phyloP scores from a whole-genome alignment of 1,140 invertebrate species.

The Nephotettix cincticeps region DNA sequence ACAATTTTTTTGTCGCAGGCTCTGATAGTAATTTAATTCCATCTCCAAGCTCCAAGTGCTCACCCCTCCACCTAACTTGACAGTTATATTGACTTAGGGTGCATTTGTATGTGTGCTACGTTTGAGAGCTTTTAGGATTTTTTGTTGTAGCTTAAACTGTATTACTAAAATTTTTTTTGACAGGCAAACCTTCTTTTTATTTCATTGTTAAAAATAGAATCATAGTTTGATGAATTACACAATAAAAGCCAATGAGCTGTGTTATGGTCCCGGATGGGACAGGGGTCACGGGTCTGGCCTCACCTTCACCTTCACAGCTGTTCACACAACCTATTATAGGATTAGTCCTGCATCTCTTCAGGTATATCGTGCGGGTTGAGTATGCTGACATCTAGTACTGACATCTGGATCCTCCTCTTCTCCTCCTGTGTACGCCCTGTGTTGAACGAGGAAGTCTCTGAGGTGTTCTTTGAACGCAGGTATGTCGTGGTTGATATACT shows the following conservation, averaged over 20 bases:
- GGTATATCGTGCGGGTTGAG: constrained; percentile 95
- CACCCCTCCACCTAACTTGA: too few relatives aligned
- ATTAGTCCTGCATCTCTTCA: constrained; percentile 96
- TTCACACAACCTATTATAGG: neutral
- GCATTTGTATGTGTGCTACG: too few relatives aligned
- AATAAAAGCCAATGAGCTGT: constrained; percentile 10
- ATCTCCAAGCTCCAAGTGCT: too few relatives aligned
- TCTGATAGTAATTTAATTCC: too few relatives aligned
- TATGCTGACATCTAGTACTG: constrained; percentile 95
- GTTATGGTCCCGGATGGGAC: neutral
- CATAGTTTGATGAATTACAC: neutral
- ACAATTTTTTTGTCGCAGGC: too few relatives aligned
- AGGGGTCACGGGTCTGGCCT: constrained; percentile 8
- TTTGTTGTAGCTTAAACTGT: too few relatives aligned
- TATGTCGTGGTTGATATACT: constrained; percentile 97
- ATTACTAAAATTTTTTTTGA: neutral
- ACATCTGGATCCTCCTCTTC: constrained; percentile 88
- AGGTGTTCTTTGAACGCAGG: constrained; percentile 97
- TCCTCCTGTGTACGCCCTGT: constrained; percentile 95
- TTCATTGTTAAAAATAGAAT: constrained; percentile 4
- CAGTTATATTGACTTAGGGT: too few relatives aligned
- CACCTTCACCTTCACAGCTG: neutral
- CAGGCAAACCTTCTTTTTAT: constrained; percentile 2
- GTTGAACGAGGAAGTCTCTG: constrained; percentile 98
- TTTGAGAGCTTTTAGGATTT: too few relatives aligned